Evolutionary conservation across 2,113 vertebrate genomes (phyloP).

Genomic region (Corythornis madagascariensis): DNA sequence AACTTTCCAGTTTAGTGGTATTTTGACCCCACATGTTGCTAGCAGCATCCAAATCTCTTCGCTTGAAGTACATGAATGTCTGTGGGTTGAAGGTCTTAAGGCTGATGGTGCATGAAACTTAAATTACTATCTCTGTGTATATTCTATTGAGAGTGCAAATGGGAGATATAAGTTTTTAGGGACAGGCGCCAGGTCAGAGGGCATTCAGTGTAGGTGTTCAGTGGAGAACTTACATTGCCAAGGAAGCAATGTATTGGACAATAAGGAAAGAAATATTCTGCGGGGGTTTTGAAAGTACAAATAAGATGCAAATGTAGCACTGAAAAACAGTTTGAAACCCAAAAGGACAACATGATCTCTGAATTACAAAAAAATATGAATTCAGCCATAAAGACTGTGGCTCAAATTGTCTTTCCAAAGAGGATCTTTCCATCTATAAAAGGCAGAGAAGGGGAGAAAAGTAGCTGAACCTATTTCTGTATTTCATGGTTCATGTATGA

Average conservation of each 20-base stretch:
- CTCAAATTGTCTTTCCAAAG: neutral
- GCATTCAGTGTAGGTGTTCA: slow-evolving; percentile 51
- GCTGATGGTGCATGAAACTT: slow-evolving; percentile 65
- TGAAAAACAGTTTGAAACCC: neutral
- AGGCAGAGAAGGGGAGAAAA: neutral
- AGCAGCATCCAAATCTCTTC: slow-evolving; percentile 73
- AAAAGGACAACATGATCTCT: neutral
- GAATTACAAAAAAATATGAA: neutral
- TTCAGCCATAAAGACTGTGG: neutral
- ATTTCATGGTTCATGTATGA: neutral
- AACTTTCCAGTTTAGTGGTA: slow-evolving; percentile 64
- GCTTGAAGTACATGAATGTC: slow-evolving; percentile 50
- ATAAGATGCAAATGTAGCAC: neutral
- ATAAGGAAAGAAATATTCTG: slow-evolving; percentile 28
- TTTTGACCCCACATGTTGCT: slow-evolving; percentile 68
- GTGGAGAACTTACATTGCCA: slow-evolving; percentile 29
- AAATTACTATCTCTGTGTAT: slow-evolving; percentile 44
- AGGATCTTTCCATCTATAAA: neutral
- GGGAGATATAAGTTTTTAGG: neutral
- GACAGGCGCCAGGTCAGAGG: slow-evolving; percentile 17
- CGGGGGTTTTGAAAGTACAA: neutral
- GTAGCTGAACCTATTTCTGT: slow-evolving; percentile 7
- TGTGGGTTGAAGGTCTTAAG: slow-evolving; percentile 63
- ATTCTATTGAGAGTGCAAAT: slow-evolving; percentile 43
- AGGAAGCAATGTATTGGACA: slow-evolving; percentile 58